Percentiles rank a stretch among this genome's conserved stretches.
These are phyloP conservation scores for Blastobasis adustella DNA, from an alignment of 2,888 invertebrate species.

Conservation along the genomic window DNA sequence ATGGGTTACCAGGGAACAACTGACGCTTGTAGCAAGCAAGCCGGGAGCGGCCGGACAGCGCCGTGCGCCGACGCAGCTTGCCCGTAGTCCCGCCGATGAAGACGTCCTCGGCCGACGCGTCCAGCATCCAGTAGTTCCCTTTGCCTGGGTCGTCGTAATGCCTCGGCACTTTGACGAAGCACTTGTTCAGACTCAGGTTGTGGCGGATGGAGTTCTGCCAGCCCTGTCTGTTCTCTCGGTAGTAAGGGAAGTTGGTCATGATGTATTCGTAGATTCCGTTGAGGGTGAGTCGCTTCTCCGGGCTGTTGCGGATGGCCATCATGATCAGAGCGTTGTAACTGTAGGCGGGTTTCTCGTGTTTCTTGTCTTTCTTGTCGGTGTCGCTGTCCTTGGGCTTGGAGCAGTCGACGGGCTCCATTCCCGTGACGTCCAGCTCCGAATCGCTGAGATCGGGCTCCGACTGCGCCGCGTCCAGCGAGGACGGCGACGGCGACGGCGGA, in stretches of 20 bases:
- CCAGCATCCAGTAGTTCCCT: constrained; percentile 99
- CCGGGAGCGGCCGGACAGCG: constrained; percentile 90
- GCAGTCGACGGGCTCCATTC: constrained; percentile 84
- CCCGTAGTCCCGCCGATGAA: constrained; percentile 99
- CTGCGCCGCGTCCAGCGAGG: constrained; percentile 50
- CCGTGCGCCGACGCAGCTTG: constrained; percentile 90
- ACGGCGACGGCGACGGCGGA: constrained; percentile 56
- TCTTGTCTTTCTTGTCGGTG: constrained; percentile 67
- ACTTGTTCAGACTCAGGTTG: constrained; percentile 98
- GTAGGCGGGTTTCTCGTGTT: constrained; percentile 96
- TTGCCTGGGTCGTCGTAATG: constrained; percentile 99
- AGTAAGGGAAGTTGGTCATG: constrained; percentile 98
- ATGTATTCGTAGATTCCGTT: constrained; percentile 99
- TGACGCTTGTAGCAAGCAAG: constrained; percentile 92
- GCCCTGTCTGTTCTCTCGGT: constrained; percentile 97
- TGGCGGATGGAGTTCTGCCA: constrained; percentile 99
- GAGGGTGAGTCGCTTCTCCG: constrained; percentile 93
- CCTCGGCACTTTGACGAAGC: constrained; percentile 97
- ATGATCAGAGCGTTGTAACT: constrained; percentile 99
- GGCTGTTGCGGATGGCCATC: constrained; percentile 98
- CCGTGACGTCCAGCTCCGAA: constrained; percentile 84
- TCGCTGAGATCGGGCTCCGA: constrained; percentile 72
- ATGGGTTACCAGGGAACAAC: constrained; percentile 76
- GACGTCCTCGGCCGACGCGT: constrained; percentile 98
- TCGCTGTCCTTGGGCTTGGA: constrained; percentile 67